These are phyloP conservation scores for Mizuhopecten yessoensis DNA, from an alignment of 1,140 invertebrate species.

Conservation along the genomic window DNA sequence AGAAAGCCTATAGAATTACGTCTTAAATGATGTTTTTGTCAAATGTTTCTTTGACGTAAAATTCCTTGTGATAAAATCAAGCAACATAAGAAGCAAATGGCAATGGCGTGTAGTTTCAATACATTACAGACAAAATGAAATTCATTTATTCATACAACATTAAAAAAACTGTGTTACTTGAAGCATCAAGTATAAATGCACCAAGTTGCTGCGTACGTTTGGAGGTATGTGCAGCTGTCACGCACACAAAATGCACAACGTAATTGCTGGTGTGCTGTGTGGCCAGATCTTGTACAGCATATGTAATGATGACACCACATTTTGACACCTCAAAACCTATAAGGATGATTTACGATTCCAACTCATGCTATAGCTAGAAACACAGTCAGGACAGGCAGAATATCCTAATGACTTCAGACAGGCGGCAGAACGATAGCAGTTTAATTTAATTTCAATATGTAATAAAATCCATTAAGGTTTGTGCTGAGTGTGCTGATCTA, in stretches of 20 bases:
- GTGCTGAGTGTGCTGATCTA: not conserved
- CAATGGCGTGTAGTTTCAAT: not conserved
- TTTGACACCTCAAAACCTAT: slow-evolving; percentile 14
- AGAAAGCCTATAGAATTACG: not conserved
- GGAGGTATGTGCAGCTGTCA: not conserved
- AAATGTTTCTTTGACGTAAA: not conserved
- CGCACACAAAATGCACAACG: slow-evolving; percentile 17
- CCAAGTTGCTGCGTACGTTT: not conserved
- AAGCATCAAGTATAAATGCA: not conserved
- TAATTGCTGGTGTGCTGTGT: not conserved
- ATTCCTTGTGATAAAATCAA: not conserved
- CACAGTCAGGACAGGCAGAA: not conserved
- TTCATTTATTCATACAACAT: not conserved
- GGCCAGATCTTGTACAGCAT: not conserved
- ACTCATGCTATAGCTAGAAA: not conserved
- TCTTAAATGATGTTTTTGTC: not conserved
- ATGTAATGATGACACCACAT: not conserved
- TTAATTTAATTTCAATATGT: slow-evolving; percentile 40
- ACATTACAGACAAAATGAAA: not conserved
- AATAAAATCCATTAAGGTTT: not conserved
- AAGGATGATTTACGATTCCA: not conserved
- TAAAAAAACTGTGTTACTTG: not conserved
- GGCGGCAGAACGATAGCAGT: not conserved
- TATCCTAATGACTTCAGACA: not conserved
- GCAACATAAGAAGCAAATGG: not conserved